A percentile compares a stretch with the other conserved stretches of the same genome.
phyloP scores from a whole-genome alignment of 1,140 invertebrate genomes.

The Cyclargus thomasi region DNA sequence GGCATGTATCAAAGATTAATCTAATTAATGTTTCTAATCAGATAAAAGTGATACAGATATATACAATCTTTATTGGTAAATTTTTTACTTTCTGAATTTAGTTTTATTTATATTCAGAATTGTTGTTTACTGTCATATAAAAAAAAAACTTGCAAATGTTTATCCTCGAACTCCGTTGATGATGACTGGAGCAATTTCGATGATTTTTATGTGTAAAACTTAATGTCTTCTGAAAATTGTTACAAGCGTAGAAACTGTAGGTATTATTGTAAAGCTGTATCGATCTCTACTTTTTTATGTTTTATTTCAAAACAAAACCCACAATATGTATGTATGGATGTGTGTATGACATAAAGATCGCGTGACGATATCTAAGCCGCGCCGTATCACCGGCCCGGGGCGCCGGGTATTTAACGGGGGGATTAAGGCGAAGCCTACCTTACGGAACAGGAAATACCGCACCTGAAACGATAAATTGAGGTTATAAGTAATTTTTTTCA shows the following conservation, averaged over 20 bases:
- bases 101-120: too few relatives aligned
- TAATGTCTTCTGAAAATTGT: too few relatives aligned
- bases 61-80: too few relatives aligned
- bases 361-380: conserved; percentile 10
- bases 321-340: not conserved
- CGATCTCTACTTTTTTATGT: not conserved
- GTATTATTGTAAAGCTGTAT: not conserved
- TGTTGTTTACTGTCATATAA: too few relatives aligned
- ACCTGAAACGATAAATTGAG: not conserved
- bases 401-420: conserved; percentile 9
- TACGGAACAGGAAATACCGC: not conserved
- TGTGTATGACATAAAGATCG: conserved; percentile 12
- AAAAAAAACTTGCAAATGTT: too few relatives aligned
- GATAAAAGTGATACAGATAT: too few relatives aligned
- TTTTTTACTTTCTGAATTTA: too few relatives aligned
- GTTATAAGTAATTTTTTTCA: too few relatives aligned
- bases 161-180: too few relatives aligned
- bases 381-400: conserved; percentile 19
- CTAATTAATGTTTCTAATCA: not conserved
- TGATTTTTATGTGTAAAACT: too few relatives aligned
- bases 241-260: not conserved
- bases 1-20: not conserved
- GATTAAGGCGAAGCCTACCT: conserved; percentile 17
- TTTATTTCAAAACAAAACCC: not conserved
- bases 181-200: too few relatives aligned